Base-by-base conservation (phyloP, 2,797 vertebrate genomes). In the Sebastolobus alascanus region DNA sequence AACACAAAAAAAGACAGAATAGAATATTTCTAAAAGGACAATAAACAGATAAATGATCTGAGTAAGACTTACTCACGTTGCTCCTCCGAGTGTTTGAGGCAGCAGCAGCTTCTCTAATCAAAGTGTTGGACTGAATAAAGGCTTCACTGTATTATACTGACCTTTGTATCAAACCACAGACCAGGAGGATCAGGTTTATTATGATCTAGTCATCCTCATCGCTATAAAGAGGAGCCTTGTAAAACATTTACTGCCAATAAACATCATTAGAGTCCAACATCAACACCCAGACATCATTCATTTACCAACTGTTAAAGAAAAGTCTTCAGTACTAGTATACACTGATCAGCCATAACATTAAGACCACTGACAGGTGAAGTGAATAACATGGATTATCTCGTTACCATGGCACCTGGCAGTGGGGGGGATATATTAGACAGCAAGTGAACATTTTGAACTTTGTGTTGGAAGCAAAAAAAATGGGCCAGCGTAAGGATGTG, bases 41-140 rank as follows among this genome's bases (percentile, higher is more conserved):
- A n/a, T 31, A 68, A 35, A 18, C 2, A 13, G 13, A 20, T 25
- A 38, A 37, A 38, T 35, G 9, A 40, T 46, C 50, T 13, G 20
- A 50, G 22, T 64, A 43, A 8, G 20, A 65, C 67, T 77, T 43
- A 60, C 73, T 8, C 40, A 55, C 37, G 33, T 40, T 31, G 35
- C 31, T 27, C 3, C 22, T n/a, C 35, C 29, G 13, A 61, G 11
- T 35, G 56, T 60, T 27, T 50, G 33, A 29, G 6, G 33, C 35
- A 9, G 25, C 22, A 55, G 25, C 46, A 22, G 6, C 14, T 27
- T 27, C 22, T 29, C 9, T 7, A 12, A 4, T 18, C 2, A 52
- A 73, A 63, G 43, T 52, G 31, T 52, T 50, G 40, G 4, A 50
- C n/a, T 37, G 22, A 38, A 25, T 37, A 35, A 54, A 65, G 37